A percentile compares a stretch with the other conserved stretches of the same genome.
Evolutionary conservation across 2,888 invertebrate species (phyloP).

Genomic region (Cantharis rufa): DNA sequence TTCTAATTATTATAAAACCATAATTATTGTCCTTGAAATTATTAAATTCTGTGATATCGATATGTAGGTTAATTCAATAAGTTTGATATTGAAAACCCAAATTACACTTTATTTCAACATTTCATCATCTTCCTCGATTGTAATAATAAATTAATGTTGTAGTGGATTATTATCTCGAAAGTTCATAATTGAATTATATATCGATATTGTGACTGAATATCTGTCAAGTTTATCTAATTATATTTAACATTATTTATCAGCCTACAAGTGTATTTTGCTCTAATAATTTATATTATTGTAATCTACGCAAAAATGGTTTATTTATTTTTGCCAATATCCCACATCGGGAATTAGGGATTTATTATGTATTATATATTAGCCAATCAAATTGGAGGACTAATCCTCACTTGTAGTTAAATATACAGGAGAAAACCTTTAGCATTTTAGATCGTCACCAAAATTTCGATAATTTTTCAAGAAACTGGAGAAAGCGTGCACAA

Average conservation of each 20-base stretch:
- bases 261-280: neutral
- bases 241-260: neutral
- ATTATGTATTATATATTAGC: too few relatives aligned
- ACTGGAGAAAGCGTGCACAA: neutral
- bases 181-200: neutral
- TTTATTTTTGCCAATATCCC: too few relatives aligned
- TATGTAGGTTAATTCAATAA: neutral
- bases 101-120: neutral
- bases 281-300: neutral
- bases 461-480: neutral
- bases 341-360: too few relatives aligned
- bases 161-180: neutral
- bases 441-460: too few relatives aligned
- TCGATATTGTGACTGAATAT: neutral
- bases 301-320: neutral
- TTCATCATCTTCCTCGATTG: neutral
- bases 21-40: neutral
- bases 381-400: too few relatives aligned
- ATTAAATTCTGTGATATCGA: neutral
- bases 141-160: neutral
- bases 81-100: neutral
- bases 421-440: too few relatives aligned
- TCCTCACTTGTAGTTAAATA: neutral
- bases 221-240: neutral
- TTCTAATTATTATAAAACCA: neutral